phyloP scores from a whole-genome alignment of 2,113 vertebrate species.

The Trogon surrucura region DNA sequence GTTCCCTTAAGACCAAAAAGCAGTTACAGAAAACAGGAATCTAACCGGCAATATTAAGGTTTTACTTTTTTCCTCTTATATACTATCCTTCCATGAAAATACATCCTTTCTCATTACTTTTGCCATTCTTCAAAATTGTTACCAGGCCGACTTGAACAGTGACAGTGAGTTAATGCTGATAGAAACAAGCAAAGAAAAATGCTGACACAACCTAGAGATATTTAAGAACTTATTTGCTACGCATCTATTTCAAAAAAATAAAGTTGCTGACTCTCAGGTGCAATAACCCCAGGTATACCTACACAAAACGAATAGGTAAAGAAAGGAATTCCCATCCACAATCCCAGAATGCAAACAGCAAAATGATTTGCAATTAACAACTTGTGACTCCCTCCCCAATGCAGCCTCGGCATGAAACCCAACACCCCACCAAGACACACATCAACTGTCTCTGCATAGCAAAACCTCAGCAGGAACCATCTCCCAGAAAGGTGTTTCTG shows the following conservation, averaged over 20 bases:
- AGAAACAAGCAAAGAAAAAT: conserved; percentile 41
- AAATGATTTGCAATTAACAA: background rate
- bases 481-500: background rate
- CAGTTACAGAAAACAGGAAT: conserved; percentile 43
- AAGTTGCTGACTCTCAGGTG: background rate
- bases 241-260: conserved; percentile 7
- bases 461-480: background rate
- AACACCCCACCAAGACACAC: rapidly evolving
- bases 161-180: conserved; percentile 14
- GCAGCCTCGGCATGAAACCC: background rate
- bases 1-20: conserved; percentile 39
- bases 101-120: conserved; percentile 33
- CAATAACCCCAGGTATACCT: background rate
- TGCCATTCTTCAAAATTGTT: conserved; percentile 35
- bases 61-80: conserved; percentile 26
- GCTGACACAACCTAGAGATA: conserved; percentile 2
- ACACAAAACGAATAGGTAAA: background rate
- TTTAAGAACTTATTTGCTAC: conserved; percentile 24
- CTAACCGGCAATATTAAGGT: conserved; percentile 36
- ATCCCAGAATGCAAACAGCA: background rate
- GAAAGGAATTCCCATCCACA: background rate
- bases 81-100: conserved; percentile 12
- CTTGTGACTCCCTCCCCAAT: background rate
- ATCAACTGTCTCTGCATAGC: background rate
- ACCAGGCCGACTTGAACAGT: background rate